Base-by-base conservation (phyloP, 2,113 vertebrate genomes). In the Oostethus manadensis region DNA sequence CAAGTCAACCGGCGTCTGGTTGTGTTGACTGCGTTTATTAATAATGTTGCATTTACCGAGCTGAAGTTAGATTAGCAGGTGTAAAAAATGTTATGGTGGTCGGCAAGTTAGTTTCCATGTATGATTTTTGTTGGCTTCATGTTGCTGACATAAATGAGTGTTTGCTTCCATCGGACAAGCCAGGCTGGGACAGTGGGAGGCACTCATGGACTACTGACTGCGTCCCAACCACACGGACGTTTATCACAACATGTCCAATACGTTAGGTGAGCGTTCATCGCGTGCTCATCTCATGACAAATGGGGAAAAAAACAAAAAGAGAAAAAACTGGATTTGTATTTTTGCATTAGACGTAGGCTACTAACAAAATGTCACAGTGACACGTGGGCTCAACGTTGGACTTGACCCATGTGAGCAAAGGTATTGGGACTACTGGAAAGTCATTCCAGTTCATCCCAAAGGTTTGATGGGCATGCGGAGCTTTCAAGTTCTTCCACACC, bases 111-210 rank as follows among this genome's bases (percentile, higher is more conserved):
- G 20, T 8, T 1, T 18, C 51, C 20, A 33, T 33, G 29, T 33
- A 8, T 33, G 2, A 2, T 20, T n/a, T n/a, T n/a, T 55, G 6
- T 20, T 38, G n/a, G 18, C 29, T 29, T 9, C 9, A 11, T 33
- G 9, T 57, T 33, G 16, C 2, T 51, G 56, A 66, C 48, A 70
- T 66, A 67, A 29, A 4, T 29, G 29, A 7, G 29, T 33, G 4
- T 33, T 33, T 33, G 74, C 72, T 72, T 58, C 17, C 26, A 29
- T 64, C 66, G 63, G 43, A 49, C 77, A 77, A 77, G 79, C 79
- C 77, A 76, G 58, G 66, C 76, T 70, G 78, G 61, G 66, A 76
- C 79, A 84, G 79, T 68, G 62, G 75, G 86, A 87, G 86, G 86
- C 84, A 87, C 84, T 64, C 67, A 70, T 77, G 70, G 66, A 76